Percentiles rank a stretch among this genome's conserved stretches.
phyloP scores from a whole-genome alignment of 2,888 invertebrate species.

The Cyrtodaria siliqua region DNA sequence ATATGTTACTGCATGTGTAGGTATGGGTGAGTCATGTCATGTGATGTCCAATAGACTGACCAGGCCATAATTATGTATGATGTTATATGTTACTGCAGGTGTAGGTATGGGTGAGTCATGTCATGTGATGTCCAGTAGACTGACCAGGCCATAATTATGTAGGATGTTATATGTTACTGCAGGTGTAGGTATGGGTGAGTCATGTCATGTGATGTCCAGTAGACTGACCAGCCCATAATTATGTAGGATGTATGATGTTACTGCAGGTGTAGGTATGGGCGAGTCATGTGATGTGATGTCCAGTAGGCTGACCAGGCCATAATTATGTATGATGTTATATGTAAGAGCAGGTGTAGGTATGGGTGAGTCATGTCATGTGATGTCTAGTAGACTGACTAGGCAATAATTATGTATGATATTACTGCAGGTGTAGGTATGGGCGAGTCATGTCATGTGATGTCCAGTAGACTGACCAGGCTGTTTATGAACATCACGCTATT shows the following conservation, averaged over 20 bases:
- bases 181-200: slow-evolving; percentile 81
- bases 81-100: no score
- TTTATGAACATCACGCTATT: slow-evolving; percentile 81
- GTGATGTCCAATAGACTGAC: no score
- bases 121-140: no score
- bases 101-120: no score
- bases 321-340: slow-evolving; percentile 14
- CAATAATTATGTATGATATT: not conserved
- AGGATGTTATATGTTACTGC: no score
- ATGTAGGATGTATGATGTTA: no score
- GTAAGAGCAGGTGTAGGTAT: slow-evolving; percentile 82
- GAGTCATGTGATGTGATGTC: slow-evolving; percentile 79
- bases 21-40: no score
- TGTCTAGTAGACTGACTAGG: slow-evolving; percentile 80
- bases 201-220: slow-evolving; percentile 79
- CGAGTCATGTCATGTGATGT: slow-evolving; percentile 77
- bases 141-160: no score
- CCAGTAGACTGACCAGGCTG: slow-evolving; percentile 79
- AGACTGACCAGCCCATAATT: slow-evolving; percentile 80
- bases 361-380: slow-evolving; percentile 77
- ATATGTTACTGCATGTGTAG: no score
- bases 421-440: slow-evolving; percentile 81
- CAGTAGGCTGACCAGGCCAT: slow-evolving; percentile 76
- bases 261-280: slow-evolving; percentile 82
- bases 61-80: no score